Evolutionary conservation across 1,140 invertebrate genomes (phyloP), one percentile per base, ranked within the genome.

Genomic region (Schlechtendalia chinensis): DNA sequence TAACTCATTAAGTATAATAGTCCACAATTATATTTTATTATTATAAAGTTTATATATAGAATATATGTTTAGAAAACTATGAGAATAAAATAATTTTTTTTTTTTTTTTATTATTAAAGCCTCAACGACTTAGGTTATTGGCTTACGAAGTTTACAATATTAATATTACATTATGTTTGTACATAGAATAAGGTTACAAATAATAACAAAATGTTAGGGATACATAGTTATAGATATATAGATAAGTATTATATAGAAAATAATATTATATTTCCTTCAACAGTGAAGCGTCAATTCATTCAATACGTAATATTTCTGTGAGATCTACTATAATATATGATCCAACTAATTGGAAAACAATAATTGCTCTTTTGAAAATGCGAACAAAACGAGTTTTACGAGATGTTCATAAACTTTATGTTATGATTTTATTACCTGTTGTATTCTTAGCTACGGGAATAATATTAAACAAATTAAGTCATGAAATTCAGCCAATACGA

Each of bases 401-500:
- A 75, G 88, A 87, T 83, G 84, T 87, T 50, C 87, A 88, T 81
- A 82, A 87, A 67, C 83, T 88, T 32, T 89, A 87, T 84, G 88
- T 88, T 82, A 88, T 87, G 69, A 86, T 88, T 63, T 84, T 87
- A 19, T 86, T 86, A 71, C 89, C 87, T 8, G 87, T 92, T 83
- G 87, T 90, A 45, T 88, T 92, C 58, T 89, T 91, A 59, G 90
- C 89, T 0, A 84, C 91, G 11, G 91, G 91, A 27, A 87, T 93
- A 10, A 91, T 91, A 83, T 85, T 93, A 65, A 90, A 91, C 82
- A 91, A 90, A 17, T 88, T 89, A 67, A 89, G 91, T 82, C 89
- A 88, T 5, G 87, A 89, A 29, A 29, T 56, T 11, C 58, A 61
- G 6, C 75, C 75, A 80, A 89, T 90, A 88, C 89, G 89, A 82